Percentiles rank a stretch among this genome's conserved stretches.
Evolutionary conservation across 2,888 invertebrate species (phyloP).

Genomic region (Keiferia lycopersicella): DNA sequence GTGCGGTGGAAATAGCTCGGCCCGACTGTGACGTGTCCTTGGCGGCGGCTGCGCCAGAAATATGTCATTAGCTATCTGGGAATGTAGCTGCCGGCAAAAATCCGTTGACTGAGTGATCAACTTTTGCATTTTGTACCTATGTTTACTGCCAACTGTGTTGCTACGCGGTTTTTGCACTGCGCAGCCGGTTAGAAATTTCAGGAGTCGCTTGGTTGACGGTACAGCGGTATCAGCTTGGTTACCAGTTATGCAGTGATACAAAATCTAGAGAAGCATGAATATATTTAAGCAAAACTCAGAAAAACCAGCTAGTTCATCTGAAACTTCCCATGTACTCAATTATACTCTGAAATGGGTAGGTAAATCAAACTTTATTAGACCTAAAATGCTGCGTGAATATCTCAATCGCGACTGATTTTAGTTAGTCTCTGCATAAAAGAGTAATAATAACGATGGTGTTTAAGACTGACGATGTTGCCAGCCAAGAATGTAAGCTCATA

Average conservation of each 20-base stretch:
- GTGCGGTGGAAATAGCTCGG: slow-evolving; percentile 65
- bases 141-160: not conserved
- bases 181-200: not conserved
- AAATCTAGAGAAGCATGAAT: too few species aligned
- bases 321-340: not conserved
- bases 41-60: slow-evolving; percentile 60
- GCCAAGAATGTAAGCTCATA: slow-evolving; percentile 13
- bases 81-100: slow-evolving; percentile 24
- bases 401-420: not conserved
- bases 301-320: too few species aligned
- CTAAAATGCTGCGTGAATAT: not conserved
- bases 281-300: too few species aligned
- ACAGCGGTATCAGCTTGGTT: too few species aligned
- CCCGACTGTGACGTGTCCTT: slow-evolving; percentile 72
- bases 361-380: not conserved
- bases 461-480: not conserved
- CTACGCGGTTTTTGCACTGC: not conserved
- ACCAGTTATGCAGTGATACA: too few species aligned
- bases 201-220: not conserved
- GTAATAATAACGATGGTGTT: not conserved
- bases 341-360: not conserved
- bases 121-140: not conserved
- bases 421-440: not conserved
- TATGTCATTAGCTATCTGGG: slow-evolving; percentile 62
- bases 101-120: not conserved